Base-by-base conservation (phyloP, 1,140 invertebrate species). In the Pogonus chalceus region DNA sequence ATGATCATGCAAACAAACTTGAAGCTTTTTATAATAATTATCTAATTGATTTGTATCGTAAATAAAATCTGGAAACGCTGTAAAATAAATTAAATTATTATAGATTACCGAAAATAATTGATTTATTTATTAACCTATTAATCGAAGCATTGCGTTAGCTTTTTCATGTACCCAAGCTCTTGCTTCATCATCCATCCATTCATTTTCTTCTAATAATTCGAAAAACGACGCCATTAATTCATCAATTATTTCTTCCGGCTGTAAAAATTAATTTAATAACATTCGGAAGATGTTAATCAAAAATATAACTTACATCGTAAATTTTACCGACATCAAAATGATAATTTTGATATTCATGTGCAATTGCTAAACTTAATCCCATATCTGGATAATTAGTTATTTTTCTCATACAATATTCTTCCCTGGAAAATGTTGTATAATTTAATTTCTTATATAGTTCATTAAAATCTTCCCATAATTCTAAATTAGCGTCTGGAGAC, bases 201-300 rank as follows among this genome's bases (percentile, higher is more conserved):
- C 75, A 10, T 87, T 70, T 56, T 80, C 73, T 0, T 75, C 62
- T 0, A 91, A 75, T 49, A 85, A 77, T 26, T 81, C 79, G 31
- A 83, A 77, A 66, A 91, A 90, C 1, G 87, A 81, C 2, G 73
- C 66, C 49, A 80, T 76, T 1, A 92, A 81, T 60, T 88, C 84
- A 46, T 78, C 66, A 23, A 91, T 79, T 84, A 91, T 87, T 64
- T 85, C 80, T 51, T 84, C 68, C 0, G 87, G 85, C 82, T 81
- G 57, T 23, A 60, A 58, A 43, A 43, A 43, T 20, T 49, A 23
- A 49, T 22, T 21, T 21, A 43, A n/a, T 46, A n/a, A 46, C 16
- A 46, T n/a, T 46, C 20, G 12, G 16, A 7, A 12, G n/a, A n/a
- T n/a, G 4, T 37, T 14, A 37, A 3, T 14, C 35, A 2, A 53